Conservation (phyloP, 2,888 invertebrate species). For the Acleris cristana region DNA sequence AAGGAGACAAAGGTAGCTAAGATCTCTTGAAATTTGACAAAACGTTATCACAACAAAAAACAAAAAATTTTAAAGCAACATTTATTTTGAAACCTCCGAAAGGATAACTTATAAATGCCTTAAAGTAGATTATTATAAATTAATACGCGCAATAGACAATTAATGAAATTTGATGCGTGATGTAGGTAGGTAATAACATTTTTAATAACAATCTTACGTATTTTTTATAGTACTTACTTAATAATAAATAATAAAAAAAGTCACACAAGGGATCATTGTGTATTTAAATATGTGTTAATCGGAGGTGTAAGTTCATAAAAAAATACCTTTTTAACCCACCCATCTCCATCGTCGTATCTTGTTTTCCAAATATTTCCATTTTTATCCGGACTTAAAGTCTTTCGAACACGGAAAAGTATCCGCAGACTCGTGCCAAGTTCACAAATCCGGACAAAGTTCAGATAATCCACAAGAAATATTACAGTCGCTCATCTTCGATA, state of each 20-base stretch:
- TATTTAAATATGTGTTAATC: not conserved
- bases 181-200: too few species aligned
- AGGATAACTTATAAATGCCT: too few species aligned
- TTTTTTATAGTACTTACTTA: too few species aligned
- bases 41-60: too few species aligned
- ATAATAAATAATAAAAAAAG: too few species aligned
- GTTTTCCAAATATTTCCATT: conserved; percentile 42
- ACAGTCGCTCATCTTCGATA: conserved; percentile 58
- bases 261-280: too few species aligned
- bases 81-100: too few species aligned
- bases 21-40: conserved; percentile 9
- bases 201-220: too few species aligned
- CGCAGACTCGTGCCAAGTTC: conserved; percentile 12
- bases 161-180: too few species aligned
- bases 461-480: conserved; percentile 48
- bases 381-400: conserved; percentile 18
- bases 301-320: not conserved
- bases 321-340: conserved; percentile 17
- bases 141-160: too few species aligned
- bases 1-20: conserved; percentile 15
- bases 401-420: conserved; percentile 3
- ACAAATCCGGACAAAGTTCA: conserved; percentile 40
- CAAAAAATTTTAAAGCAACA: too few species aligned
- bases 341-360: conserved; percentile 1
- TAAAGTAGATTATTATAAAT: too few species aligned